A percentile compares a stretch with the other conserved stretches of the same genome.
Evolutionary conservation across 2,113 vertebrate genomes (phyloP).

Genomic region (Seriola quinqueradiata): DNA sequence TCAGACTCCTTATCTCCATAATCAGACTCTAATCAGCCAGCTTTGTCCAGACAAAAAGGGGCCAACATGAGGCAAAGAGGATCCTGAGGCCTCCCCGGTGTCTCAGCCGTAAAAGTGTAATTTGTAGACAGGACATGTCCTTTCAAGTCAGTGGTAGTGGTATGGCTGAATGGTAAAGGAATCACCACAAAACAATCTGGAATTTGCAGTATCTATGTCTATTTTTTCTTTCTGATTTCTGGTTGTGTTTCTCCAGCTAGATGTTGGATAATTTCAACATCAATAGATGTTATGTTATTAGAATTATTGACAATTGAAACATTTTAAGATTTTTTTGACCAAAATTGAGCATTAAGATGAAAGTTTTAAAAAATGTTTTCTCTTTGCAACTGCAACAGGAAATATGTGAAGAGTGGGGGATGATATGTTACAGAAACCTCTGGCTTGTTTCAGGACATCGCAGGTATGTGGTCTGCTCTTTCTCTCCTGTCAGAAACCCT

Average conservation of each 20-base stretch:
- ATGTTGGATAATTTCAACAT: background rate
- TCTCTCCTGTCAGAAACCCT: slow-evolving; percentile 26
- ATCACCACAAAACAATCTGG: slow-evolving; percentile 17
- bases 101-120: slow-evolving; percentile 63
- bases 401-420: slow-evolving; percentile 1
- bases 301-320: background rate
- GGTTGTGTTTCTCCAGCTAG: background rate
- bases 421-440: background rate
- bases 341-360: background rate
- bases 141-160: slow-evolving; percentile 56
- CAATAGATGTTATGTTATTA: background rate
- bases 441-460: slow-evolving; percentile 39
- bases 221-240: no score
- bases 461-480: slow-evolving; percentile 41
- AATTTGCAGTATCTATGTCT: slow-evolving; percentile 3
- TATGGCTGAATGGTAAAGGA: slow-evolving; percentile 36
- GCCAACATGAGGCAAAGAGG: slow-evolving; percentile 68
- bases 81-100: slow-evolving; percentile 47
- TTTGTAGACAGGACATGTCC: slow-evolving; percentile 54
- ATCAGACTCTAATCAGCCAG: slow-evolving; percentile 76
- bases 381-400: background rate
- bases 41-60: slow-evolving; percentile 80
- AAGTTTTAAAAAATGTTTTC: background rate
- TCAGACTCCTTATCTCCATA: slow-evolving; percentile 68
- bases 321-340: background rate